Percentiles rank a stretch among this genome's conserved stretches.
Evolutionary conservation across 2,888 invertebrate species (phyloP).

Genomic region (Palloptera scutellata): DNA sequence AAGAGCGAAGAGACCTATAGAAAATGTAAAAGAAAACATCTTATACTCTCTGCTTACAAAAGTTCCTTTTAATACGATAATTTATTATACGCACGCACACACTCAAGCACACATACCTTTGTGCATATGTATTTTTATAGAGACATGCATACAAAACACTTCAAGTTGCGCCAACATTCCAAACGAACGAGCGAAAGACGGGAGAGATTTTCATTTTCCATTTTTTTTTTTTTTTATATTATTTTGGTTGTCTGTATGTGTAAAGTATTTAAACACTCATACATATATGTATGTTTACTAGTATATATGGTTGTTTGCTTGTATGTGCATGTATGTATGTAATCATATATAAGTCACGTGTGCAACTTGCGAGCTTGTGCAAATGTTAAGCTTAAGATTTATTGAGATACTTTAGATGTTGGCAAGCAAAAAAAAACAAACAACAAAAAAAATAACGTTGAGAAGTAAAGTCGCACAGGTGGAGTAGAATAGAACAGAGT

Average conservation of each 20-base stretch:
- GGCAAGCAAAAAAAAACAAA: conserved; percentile 14
- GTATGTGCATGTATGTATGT: background rate
- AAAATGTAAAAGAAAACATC: too few species aligned
- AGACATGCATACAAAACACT: too few species aligned
- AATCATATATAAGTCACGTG: conserved; percentile 13
- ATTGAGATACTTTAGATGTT: conserved; percentile 34
- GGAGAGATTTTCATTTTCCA: too few species aligned
- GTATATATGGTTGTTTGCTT: background rate
- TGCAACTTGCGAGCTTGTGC: conserved; percentile 30
- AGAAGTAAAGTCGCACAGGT: too few species aligned
- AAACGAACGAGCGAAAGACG: too few species aligned
- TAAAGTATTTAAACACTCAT: background rate
- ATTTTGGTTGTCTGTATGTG: background rate
- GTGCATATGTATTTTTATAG: background rate
- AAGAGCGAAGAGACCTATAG: too few species aligned
- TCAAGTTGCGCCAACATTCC: background rate
- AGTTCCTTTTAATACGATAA: conserved; percentile 25
- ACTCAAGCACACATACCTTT: background rate
- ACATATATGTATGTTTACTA: conserved; percentile 2
- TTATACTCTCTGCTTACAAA: conserved; percentile 9
- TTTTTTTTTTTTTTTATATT: too few species aligned
- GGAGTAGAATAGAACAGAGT: too few species aligned
- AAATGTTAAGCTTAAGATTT: conserved; percentile 36
- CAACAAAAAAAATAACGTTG: too few species aligned
- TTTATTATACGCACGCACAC: conserved; percentile 28